These are phyloP conservation scores for Macrostomum lignano DNA, from an alignment of 1,140 invertebrate species.

Conservation along the genomic window DNA sequence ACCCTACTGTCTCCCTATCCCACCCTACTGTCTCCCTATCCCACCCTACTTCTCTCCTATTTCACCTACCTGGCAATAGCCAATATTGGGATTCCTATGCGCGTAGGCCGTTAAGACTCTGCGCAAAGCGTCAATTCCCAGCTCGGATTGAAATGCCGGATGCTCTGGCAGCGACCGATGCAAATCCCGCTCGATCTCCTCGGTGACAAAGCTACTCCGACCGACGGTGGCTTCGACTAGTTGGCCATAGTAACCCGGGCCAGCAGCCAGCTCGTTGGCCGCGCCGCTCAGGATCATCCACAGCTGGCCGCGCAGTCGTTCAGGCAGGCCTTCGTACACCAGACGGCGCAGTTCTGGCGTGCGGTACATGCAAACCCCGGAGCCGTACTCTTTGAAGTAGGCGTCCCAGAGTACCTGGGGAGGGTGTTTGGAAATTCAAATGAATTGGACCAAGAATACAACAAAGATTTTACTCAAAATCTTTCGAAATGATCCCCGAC, in stretches of 20 bases:
- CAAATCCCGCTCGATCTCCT: constrained; percentile 92
- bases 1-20: too few relatives aligned
- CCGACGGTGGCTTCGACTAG: constrained; percentile 9
- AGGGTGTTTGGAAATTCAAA: background rate
- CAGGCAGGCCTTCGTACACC: constrained; percentile 63
- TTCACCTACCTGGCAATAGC: constrained; percentile 56
- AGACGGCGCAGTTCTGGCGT: constrained; percentile 54
- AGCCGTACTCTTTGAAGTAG: background rate
- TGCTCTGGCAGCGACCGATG: constrained; percentile 80
- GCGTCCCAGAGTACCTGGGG: too few relatives aligned
- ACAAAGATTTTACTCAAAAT: too few relatives aligned
- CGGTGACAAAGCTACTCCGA: constrained; percentile 50
- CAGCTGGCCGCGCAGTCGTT: constrained; percentile 54
- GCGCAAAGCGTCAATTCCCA: constrained; percentile 59
- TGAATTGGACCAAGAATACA: too few relatives aligned
- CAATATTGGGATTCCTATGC: constrained; percentile 73
- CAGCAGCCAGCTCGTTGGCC: constrained; percentile 35
- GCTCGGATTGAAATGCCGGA: constrained; percentile 66
- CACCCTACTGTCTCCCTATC: too few relatives aligned
- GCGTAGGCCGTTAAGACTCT: constrained; percentile 80
- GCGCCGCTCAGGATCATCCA: constrained; percentile 84
- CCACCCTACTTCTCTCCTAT: too few relatives aligned
- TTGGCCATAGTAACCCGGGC: constrained; percentile 4
- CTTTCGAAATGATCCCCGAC: too few relatives aligned
- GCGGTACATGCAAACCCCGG: constrained; percentile 67